Evolutionary conservation across 2,113 vertebrate species (phyloP).

Genomic region (Corapipo altera): DNA sequence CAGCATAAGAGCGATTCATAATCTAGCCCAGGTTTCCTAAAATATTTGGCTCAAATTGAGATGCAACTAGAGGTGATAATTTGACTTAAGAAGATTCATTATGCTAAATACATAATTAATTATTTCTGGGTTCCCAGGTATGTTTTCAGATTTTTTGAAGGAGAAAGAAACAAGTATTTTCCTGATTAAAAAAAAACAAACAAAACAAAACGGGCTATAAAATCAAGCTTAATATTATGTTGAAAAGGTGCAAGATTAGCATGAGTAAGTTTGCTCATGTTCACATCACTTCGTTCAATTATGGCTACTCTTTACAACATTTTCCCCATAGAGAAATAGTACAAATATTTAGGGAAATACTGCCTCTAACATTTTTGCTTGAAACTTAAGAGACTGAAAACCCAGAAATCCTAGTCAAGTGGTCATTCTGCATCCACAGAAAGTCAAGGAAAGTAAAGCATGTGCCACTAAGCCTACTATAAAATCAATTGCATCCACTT

Average conservation of each 20-base stretch:
- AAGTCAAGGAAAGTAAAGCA: neutral
- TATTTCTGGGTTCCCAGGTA: neutral
- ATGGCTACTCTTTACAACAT: neutral
- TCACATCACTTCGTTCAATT: neutral
- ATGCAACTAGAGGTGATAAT: neutral
- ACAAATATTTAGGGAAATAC: rapidly evolving
- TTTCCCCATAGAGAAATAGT: neutral
- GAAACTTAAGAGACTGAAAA: neutral
- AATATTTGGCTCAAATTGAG: neutral
- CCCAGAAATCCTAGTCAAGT: neutral
- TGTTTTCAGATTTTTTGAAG: neutral
- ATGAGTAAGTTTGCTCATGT: neutral
- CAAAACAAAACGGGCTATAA: rapidly evolving
- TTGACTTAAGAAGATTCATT: neutral
- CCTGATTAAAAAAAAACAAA: neutral
- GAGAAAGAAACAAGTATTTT: neutral
- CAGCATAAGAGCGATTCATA: neutral
- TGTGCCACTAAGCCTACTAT: neutral
- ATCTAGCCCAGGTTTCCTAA: neutral
- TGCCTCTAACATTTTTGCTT: neutral
- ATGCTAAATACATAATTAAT: neutral
- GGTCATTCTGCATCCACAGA: neutral
- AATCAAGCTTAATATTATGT: neutral
- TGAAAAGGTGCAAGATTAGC: neutral
- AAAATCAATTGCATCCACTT: neutral